Base-by-base conservation (phyloP, 2,888 invertebrate species). In the Conops quadrifasciatus region DNA sequence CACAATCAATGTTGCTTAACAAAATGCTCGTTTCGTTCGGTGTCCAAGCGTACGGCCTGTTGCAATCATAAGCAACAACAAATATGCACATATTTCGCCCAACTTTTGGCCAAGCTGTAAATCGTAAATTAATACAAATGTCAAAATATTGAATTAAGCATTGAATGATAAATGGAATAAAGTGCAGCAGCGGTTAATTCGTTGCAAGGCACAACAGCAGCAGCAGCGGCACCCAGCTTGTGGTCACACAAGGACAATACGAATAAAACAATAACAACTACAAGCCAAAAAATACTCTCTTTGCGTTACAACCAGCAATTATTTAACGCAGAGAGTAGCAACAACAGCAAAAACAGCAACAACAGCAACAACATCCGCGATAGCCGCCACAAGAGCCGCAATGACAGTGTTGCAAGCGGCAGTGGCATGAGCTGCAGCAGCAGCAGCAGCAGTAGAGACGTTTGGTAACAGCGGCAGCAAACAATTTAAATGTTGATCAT, bases 61-160 rank as follows among this genome's bases (percentile, higher is more conserved):
- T n/a, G n/a, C n/a, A n/a, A 36, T 7, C 36, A 36, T 7, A 4
- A 36, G 9, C 36, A 36, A 36, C 36, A 36, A 36, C 36, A 36
- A 36, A 36, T 36, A 36, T 4, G 36, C 9, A 36, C 4, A 43
- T 11, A 43, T 11, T 11, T n/a, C 3, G 19, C 15, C 7, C 7
- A 13, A 49, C 15, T 49, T 49, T 19, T 2, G 11, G 15, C n/a
- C 49, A 15, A 66, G 28, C 47, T 60, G 49, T 66, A 74, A 75
- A 75, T 73, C 72, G 73, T 75, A 73, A 75, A 75, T 74, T 71
- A 71, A 70, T 36, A 70, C 63, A 75, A 74, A 73, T 69, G 72
- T 74, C 75, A 74, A 72, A 74, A 72, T 73, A 74, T 73, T 68
- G 45, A 60, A 53, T 36, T 36, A 36, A 7, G 4, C 36, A 36